phyloP scores from a whole-genome alignment of 2,113 vertebrate species.

The Sinocyclocheilus maitianheensis region DNA sequence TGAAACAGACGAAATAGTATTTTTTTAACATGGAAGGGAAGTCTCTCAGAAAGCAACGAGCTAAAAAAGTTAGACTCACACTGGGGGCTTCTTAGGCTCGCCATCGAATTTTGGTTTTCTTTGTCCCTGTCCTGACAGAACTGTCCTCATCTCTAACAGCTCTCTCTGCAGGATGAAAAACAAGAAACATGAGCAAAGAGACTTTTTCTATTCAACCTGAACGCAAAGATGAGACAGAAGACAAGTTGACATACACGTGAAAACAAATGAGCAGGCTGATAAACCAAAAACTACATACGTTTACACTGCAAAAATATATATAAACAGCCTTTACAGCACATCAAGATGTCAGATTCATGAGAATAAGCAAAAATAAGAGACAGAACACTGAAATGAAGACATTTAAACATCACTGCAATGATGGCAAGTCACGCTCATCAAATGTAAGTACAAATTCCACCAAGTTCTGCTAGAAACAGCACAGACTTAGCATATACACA shows the following conservation, averaged over 20 bases:
- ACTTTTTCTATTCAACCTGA: neutral
- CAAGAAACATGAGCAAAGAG: slow-evolving; percentile 21
- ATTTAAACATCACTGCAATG: neutral
- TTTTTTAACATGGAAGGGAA: neutral
- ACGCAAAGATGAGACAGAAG: neutral
- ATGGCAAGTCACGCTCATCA: neutral
- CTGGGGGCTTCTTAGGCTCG: slow-evolving; percentile 82
- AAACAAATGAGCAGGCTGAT: neutral
- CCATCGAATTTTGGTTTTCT: slow-evolving; percentile 81
- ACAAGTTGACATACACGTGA: neutral
- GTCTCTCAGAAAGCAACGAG: neutral
- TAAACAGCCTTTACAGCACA: neutral
- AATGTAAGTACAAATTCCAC: neutral
- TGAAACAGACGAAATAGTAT: neutral
- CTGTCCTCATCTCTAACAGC: slow-evolving; percentile 73
- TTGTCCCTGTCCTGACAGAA: slow-evolving; percentile 55
- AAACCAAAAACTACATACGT: neutral
- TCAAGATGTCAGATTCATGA: neutral
- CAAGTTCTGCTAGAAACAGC: neutral
- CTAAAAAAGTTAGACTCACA: slow-evolving; percentile 58
- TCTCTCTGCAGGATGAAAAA: slow-evolving; percentile 70
- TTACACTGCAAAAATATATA: too few relatives aligned
- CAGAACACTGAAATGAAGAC: neutral
- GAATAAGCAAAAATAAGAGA: neutral
- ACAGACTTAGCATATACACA: slow-evolving; percentile 11